Evolutionary conservation across 1,140 invertebrate species (phyloP), one percentile per base, ranked within the genome.

Genomic region (Monomorium pharaonis): DNA sequence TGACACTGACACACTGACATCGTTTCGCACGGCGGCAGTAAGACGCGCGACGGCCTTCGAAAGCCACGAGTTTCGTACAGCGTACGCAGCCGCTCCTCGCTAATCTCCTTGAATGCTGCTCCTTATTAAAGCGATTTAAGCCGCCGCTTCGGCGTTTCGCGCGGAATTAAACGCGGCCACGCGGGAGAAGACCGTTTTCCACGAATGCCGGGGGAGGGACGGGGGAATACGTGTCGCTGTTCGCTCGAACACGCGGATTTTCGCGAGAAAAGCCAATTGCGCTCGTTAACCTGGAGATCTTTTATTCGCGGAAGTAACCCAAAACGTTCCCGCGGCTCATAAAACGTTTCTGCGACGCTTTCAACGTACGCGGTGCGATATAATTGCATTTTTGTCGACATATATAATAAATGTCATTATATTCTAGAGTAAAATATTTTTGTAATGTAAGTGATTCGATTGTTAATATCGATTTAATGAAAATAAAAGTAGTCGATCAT

Each of bases 1-100:
- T 92, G 93, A 94, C 93, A 94, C 92, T 94, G 93, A 94, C 93
- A 94, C 88, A 94, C 92, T 94, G 90, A 93, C 93, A 94, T 92
- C 91, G 89, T 92, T 94, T 80, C 76, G 58, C 78, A 74, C 27
- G 77, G n/a, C 27, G 62, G 80, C 56, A 49, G 72, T 58, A 86
- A 69, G 72, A 77, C 67, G 77, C 78, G 75, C 70, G 88, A 58
- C 75, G 88, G 77, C 88, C 88, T 90, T 90, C 88, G 85, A 90
- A 89, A 89, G 85, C 58, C 87, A 58, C 62, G 44, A 67, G 86
- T 77, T 87, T 80, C 81, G 56, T 51, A 62, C 70, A 65, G 84
- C 51, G 60, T 42, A 16, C 33, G 21, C 44, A n/a, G 30, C 33
- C 56, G 16, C 37, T 44, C 72, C 37, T 77, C 77, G 76, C 80